Percentiles rank a stretch among this genome's conserved stretches.
These are phyloP conservation scores for Oegoconia quadripuncta DNA, from an alignment of 2,888 invertebrate genomes.

Conservation along the genomic window DNA sequence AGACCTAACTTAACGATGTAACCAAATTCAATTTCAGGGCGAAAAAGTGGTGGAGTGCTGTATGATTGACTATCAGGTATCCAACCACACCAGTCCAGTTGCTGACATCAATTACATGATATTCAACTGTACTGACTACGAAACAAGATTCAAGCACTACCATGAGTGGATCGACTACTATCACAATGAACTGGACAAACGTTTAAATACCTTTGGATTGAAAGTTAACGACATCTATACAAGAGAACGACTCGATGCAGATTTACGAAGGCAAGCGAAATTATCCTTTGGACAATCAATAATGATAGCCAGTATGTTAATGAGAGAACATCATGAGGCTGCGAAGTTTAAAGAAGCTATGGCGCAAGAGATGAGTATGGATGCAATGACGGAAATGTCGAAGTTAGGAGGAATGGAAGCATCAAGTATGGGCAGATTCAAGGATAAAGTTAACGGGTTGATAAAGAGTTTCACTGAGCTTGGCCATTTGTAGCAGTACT, in stretches of 20 bases:
- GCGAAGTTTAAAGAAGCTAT: conserved; percentile 12
- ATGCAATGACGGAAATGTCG: background rate
- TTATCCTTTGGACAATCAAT: conserved; percentile 2
- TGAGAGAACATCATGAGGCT: conserved; percentile 24
- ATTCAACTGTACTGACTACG: conserved; percentile 40
- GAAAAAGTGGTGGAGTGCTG: background rate
- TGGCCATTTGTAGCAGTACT: conserved; percentile 25
- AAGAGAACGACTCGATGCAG: background rate
- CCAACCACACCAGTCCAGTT: conserved; percentile 17
- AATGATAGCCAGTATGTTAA: conserved; percentile 1
- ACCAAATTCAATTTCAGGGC: too few relatives aligned
- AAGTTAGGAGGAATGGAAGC: background rate
- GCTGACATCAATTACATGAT: conserved; percentile 35
- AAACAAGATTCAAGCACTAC: conserved; percentile 27
- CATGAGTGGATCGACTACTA: conserved; percentile 36
- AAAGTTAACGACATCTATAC: background rate
- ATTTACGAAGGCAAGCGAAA: conserved; percentile 14
- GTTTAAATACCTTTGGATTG: background rate
- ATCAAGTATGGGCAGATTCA: conserved; percentile 17
- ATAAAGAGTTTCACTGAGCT: conserved; percentile 28
- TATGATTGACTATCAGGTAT: conserved; percentile 17
- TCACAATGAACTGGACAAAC: conserved; percentile 21
- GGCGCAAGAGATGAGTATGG: background rate
- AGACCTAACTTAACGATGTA: too few relatives aligned
- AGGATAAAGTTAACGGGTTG: conserved; percentile 25